phyloP scores from a whole-genome alignment of 1,140 invertebrate species.

The Epicauta chinensis region DNA sequence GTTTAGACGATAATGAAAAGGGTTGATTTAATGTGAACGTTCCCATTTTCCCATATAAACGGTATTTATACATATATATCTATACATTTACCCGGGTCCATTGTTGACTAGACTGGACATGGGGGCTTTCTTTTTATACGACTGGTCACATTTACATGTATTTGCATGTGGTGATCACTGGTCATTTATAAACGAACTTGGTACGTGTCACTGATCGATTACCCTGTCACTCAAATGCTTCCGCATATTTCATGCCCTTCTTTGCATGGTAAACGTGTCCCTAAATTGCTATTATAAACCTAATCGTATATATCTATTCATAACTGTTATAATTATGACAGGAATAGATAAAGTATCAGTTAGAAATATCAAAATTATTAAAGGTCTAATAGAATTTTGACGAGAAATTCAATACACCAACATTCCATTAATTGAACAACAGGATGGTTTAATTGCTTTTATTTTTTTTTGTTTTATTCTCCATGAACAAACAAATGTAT shows the following conservation, averaged over 20 bases:
- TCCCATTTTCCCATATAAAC: neutral
- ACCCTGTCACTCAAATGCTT: slow-evolving; percentile 37
- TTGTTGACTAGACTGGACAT: slow-evolving; percentile 15
- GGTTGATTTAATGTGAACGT: slow-evolving; percentile 12
- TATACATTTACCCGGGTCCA: slow-evolving; percentile 3
- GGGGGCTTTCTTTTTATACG: slow-evolving; percentile 12
- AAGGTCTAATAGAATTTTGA: too few relatives aligned
- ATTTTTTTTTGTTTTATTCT: too few relatives aligned
- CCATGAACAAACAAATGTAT: too few relatives aligned
- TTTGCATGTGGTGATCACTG: slow-evolving; percentile 38
- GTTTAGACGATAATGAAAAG: slow-evolving; percentile 15
- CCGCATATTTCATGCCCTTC: slow-evolving; percentile 27
- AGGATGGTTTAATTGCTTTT: too few relatives aligned
- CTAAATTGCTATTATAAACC: slow-evolving; percentile 27
- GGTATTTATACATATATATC: too few relatives aligned
- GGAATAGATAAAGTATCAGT: too few relatives aligned
- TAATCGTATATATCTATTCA: slow-evolving; percentile 25
- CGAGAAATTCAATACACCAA: too few relatives aligned
- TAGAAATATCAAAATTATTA: too few relatives aligned
- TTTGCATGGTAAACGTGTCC: slow-evolving; percentile 23
- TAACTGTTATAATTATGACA: slow-evolving; percentile 18
- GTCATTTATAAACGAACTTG: slow-evolving; percentile 38
- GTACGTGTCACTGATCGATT: slow-evolving; percentile 39
- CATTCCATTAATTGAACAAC: too few relatives aligned
- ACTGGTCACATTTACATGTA: slow-evolving; percentile 36